phyloP scores from a whole-genome alignment of 2,113 vertebrate genomes.

The Conger conger region DNA sequence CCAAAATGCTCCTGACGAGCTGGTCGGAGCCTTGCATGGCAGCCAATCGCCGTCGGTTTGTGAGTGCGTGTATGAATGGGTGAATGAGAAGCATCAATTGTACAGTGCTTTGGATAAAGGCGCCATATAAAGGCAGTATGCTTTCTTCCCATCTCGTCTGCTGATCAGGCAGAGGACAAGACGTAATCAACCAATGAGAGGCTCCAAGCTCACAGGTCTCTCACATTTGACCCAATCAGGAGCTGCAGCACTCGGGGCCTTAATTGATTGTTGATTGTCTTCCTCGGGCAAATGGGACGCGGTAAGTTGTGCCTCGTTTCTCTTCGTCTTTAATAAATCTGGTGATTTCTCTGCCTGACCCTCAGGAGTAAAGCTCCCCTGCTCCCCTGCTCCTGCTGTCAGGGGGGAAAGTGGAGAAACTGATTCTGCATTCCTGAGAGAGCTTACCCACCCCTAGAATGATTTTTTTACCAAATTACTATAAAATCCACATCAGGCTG shows the following conservation, averaged over 20 bases:
- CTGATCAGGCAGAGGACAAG: not conserved
- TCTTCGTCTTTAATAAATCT: conserved; percentile 35
- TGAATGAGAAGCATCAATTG: no score
- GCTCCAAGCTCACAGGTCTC: not conserved
- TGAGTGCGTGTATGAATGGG: no score
- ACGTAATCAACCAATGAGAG: not conserved
- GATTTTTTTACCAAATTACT: conserved; percentile 43
- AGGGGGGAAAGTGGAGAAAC: not conserved
- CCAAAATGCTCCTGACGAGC: no score
- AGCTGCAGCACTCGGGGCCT: not conserved
- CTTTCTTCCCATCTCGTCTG: no score
- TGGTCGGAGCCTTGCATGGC: no score
- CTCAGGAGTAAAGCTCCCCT: not conserved
- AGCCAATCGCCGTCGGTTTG: no score
- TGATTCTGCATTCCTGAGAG: conserved; percentile 16
- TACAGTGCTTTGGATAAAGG: no score
- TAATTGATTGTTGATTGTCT: conserved; percentile 37
- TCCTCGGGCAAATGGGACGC: conserved; percentile 30
- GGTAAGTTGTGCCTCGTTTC: conserved; percentile 22
- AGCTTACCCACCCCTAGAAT: not conserved
- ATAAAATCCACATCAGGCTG: conserved; percentile 5
- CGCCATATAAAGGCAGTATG: no score
- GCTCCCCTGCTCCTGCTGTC: not conserved
- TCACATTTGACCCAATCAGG: not conserved
- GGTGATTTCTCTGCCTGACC: not conserved